Conservation (phyloP, 1,140 invertebrate species). For the Cotesia glomerata region DNA sequence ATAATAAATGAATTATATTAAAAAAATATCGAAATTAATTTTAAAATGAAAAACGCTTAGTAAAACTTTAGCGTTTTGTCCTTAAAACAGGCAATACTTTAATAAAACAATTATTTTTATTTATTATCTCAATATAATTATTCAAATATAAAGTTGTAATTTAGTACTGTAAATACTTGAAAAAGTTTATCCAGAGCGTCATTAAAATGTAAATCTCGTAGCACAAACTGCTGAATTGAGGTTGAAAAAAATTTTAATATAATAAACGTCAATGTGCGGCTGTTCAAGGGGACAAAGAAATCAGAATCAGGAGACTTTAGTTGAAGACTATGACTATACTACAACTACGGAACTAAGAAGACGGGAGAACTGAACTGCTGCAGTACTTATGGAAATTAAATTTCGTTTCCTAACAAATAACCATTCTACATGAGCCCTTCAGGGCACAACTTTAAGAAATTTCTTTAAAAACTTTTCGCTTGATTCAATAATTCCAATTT, state of each 20-base stretch:
- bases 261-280: constrained; percentile 40
- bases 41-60: too few species aligned
- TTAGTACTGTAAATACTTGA: background rate
- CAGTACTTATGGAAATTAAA: constrained; percentile 59
- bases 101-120: too few species aligned
- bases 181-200: background rate
- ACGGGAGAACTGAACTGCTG: constrained; percentile 35
- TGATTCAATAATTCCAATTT: background rate
- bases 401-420: constrained; percentile 40
- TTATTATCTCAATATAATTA: too few species aligned
- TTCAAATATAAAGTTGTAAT: background rate
- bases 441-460: background rate
- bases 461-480: background rate
- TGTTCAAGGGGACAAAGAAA: background rate
- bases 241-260: constrained; percentile 53
- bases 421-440: background rate
- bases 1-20: too few species aligned
- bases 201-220: constrained; percentile 51
- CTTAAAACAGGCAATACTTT: too few species aligned
- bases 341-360: constrained; percentile 1
- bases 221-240: constrained; percentile 37
- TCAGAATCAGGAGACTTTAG: background rate
- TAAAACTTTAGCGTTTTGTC: too few species aligned
- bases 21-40: too few species aligned
- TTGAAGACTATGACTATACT: background rate